phyloP scores from a whole-genome alignment of 2,113 vertebrate species.

The Corythornis madagascariensis region DNA sequence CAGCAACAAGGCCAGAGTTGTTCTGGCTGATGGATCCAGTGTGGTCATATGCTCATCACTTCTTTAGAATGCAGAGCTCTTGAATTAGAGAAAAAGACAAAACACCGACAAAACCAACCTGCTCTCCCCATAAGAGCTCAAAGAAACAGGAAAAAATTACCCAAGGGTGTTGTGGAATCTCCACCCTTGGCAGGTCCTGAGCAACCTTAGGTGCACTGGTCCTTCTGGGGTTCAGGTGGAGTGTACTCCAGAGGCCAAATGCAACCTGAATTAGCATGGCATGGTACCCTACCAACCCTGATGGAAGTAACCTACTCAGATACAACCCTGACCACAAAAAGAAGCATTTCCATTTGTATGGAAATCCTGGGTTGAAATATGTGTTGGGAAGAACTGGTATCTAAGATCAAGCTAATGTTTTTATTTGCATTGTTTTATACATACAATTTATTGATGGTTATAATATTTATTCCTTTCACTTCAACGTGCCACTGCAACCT shows the following conservation, averaged over 20 bases:
- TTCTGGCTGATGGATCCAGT: background rate
- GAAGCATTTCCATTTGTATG: background rate
- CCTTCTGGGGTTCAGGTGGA: background rate
- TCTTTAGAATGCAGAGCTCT: background rate
- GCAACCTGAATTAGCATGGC: background rate
- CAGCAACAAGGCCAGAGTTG: background rate
- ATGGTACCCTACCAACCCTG: background rate
- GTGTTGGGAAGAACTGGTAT: background rate
- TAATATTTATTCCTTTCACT: slow-evolving; percentile 13
- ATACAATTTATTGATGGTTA: slow-evolving; percentile 4
- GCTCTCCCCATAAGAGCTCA: background rate
- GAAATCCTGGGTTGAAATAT: background rate
- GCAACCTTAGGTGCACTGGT: background rate
- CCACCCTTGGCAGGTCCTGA: background rate
- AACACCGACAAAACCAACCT: background rate
- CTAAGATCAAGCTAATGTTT: background rate
- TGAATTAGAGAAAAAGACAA: background rate
- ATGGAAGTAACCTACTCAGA: background rate
- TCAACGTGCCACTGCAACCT: background rate
- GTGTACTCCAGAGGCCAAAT: background rate
- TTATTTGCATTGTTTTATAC: background rate
- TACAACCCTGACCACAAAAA: slow-evolving; percentile 7
- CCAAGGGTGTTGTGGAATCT: background rate
- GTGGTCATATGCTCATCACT: background rate
- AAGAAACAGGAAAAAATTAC: background rate